phyloP scores from a whole-genome alignment of 2,888 invertebrate species.

The Erebia epiphron region DNA sequence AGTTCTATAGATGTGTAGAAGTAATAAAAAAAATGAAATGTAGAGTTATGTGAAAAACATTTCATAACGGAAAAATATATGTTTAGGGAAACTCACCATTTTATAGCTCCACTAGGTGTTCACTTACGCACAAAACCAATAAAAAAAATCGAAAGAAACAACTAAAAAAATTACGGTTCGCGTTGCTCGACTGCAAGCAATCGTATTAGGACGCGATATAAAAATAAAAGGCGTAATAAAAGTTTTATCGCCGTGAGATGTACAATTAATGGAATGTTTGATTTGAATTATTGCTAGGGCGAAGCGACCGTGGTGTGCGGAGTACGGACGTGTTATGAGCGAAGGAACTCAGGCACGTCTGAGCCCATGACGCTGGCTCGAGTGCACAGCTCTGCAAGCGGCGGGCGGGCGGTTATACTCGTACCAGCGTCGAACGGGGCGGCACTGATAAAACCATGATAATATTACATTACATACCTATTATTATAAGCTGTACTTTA shows the following conservation, averaged over 20 bases:
- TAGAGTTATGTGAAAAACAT: neutral
- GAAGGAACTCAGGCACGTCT: conserved; percentile 55
- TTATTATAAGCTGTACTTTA: conserved; percentile 72
- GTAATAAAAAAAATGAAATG: neutral
- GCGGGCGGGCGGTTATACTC: conserved; percentile 66
- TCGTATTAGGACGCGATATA: conserved; percentile 78
- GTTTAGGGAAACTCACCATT: conserved; percentile 33
- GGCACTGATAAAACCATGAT: conserved; percentile 66
- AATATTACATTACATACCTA: conserved; percentile 70
- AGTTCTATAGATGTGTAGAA: neutral
- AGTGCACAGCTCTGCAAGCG: conserved; percentile 40
- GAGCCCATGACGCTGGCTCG: conserved; percentile 50
- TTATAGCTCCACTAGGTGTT: conserved; percentile 29
- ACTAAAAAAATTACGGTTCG: conserved; percentile 65
- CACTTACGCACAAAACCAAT: conserved; percentile 56
- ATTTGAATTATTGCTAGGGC: conserved; percentile 55
- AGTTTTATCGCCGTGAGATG: conserved; percentile 69
- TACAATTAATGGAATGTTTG: conserved; percentile 76
- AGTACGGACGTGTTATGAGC: conserved; percentile 55
- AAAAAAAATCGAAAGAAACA: conserved; percentile 60
- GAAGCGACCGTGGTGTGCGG: conserved; percentile 54
- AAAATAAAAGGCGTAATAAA: conserved; percentile 72
- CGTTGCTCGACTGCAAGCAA: conserved; percentile 78
- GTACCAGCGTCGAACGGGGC: conserved; percentile 59
- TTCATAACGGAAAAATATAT: conserved; percentile 5